Evolutionary conservation across 1,140 invertebrate species (phyloP).

Genomic region (Rhopalosiphum maidis): DNA sequence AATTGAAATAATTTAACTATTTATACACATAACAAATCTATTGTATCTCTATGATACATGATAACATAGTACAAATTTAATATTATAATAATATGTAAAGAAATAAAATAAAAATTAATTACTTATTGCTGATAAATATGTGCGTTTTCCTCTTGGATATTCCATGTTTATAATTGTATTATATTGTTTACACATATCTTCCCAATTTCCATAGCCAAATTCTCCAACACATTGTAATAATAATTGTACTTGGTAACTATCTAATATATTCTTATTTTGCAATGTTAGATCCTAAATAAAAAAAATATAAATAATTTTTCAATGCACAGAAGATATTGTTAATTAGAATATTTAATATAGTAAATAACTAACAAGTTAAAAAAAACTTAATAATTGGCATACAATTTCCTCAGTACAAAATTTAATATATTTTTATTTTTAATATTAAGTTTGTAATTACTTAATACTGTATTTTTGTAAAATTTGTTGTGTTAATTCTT

Average conservation of each 20-base stretch:
- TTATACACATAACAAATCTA: neutral
- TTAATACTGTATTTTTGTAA: no score
- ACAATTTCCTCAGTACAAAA: neutral
- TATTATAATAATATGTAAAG: neutral
- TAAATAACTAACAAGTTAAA: neutral
- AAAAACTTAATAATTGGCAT: no score
- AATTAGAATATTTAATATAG: neutral
- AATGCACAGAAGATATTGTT: neutral
- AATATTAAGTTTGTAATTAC: no score
- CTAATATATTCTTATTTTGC: neutral
- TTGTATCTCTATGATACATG: neutral
- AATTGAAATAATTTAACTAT: neutral
- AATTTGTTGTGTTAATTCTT: no score
- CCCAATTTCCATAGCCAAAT: slow-evolving; percentile 38
- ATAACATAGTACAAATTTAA: neutral
- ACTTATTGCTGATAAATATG: neutral
- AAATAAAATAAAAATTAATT: neutral
- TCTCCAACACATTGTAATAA: slow-evolving; percentile 21
- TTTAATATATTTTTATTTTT: neutral
- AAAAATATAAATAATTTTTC: neutral
- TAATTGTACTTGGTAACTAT: slow-evolving; percentile 30
- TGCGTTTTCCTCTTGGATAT: slow-evolving; percentile 6
- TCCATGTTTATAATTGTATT: neutral
- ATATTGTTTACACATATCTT: slow-evolving; percentile 21
- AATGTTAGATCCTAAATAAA: neutral